Evolutionary conservation across 1,140 invertebrate genomes (phyloP).

Genomic region (Musca domestica): DNA sequence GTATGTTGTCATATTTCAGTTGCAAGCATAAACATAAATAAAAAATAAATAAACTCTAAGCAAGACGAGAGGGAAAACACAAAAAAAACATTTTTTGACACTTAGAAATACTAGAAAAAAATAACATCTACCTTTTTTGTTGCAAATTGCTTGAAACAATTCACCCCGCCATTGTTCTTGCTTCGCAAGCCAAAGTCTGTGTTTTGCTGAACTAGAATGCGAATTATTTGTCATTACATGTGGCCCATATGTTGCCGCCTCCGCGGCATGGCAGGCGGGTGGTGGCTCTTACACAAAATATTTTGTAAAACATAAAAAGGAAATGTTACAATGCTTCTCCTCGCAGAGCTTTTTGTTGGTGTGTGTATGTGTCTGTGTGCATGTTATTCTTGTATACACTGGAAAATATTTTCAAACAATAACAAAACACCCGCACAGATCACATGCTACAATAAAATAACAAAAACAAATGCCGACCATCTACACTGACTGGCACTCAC

Average conservation of each 20-base stretch:
- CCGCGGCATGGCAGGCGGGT: too few relatives aligned
- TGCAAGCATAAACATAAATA: neutral
- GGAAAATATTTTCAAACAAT: constrained; percentile 6
- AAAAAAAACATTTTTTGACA: neutral
- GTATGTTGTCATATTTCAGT: too few relatives aligned
- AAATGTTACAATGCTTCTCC: neutral
- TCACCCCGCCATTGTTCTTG: neutral
- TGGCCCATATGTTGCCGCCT: too few relatives aligned
- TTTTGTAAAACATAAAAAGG: too few relatives aligned
- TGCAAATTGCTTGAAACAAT: neutral
- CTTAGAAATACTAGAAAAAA: neutral
- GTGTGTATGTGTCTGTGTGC: neutral
- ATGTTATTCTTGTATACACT: neutral
- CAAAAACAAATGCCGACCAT: neutral
- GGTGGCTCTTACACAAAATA: too few relatives aligned
- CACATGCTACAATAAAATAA: constrained; percentile 5
- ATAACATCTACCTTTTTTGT: neutral
- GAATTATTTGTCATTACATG: too few relatives aligned
- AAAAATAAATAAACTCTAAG: neutral
- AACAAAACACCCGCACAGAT: constrained; percentile 19
- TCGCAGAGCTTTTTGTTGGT: neutral
- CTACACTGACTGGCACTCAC: neutral
- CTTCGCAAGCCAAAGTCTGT: too few relatives aligned
- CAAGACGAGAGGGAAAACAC: too few relatives aligned
- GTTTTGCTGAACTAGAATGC: too few relatives aligned